A percentile compares a stretch with the other conserved stretches of the same genome.
These are phyloP conservation scores for Turritopsis rubra DNA, from an alignment of 30 jellyfish, hydroid and myxozoan genomes.

Conservation along the genomic window DNA sequence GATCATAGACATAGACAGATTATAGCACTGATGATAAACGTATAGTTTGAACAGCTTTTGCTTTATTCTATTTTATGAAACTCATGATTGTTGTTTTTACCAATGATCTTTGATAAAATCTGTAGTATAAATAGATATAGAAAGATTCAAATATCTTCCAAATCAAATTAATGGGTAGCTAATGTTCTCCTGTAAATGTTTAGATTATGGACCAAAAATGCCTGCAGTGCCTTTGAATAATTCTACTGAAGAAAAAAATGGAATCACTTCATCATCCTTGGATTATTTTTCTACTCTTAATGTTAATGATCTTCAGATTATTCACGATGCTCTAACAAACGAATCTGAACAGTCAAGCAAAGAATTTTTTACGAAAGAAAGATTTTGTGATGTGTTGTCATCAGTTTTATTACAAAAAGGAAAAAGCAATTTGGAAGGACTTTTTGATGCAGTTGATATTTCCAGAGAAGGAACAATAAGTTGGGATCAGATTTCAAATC, in stretches of 20 bases:
- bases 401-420: constrained; percentile 51
- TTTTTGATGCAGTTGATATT: constrained; percentile 77
- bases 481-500: constrained; percentile 88
- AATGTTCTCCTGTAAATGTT: background rate
- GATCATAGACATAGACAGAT: no score
- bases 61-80: no score
- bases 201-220: no score
- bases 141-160: no score
- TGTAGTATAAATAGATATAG: no score
- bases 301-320: constrained; percentile 15
- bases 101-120: no score
- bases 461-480: constrained; percentile 61
- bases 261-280: background rate
- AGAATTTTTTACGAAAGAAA: constrained; percentile 25
- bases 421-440: constrained; percentile 42
- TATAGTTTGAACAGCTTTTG: no score
- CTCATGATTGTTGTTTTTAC: no score
- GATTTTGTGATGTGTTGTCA: constrained; percentile 57
- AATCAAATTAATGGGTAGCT: no score
- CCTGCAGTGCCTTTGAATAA: background rate
- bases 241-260: background rate
- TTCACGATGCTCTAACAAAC: background rate
- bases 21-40: no score
- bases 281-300: background rate
- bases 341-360: constrained; percentile 20